These are phyloP conservation scores for Disparrhopalites patrizii DNA, from an alignment of 2,888 invertebrate species.

Conservation along the genomic window DNA sequence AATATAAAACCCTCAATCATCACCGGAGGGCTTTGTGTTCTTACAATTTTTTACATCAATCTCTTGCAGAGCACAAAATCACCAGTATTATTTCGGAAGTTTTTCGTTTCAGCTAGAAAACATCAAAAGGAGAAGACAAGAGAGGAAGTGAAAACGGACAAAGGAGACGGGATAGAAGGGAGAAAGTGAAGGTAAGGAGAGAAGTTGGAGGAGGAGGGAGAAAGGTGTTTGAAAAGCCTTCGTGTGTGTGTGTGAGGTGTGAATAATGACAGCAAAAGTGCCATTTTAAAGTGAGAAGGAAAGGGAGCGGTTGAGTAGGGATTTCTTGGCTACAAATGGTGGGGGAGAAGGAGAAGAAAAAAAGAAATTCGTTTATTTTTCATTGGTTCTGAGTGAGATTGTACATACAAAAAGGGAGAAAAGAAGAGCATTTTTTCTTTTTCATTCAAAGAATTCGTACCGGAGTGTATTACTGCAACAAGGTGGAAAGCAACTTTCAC, in stretches of 20 bases:
- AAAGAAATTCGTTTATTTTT: constrained; percentile 16
- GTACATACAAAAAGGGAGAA: background rate
- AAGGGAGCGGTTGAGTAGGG: background rate
- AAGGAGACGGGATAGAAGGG: background rate
- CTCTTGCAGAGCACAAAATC: too few relatives aligned
- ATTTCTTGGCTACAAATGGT: background rate
- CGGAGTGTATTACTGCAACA: background rate
- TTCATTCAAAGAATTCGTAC: constrained; percentile 29
- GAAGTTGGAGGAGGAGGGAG: background rate
- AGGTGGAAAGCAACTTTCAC: constrained; percentile 7
- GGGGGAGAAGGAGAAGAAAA: constrained; percentile 1
- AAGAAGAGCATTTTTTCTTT: constrained; percentile 23
- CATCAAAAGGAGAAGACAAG: too few relatives aligned
- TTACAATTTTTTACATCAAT: too few relatives aligned
- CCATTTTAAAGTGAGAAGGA: background rate
- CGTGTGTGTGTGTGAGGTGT: constrained; percentile 8
- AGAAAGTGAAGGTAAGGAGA: constrained; percentile 2
- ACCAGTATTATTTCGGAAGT: too few relatives aligned
- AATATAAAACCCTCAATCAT: too few relatives aligned
- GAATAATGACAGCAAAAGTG: constrained; percentile 9
- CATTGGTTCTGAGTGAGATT: too few relatives aligned
- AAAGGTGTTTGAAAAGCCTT: too few relatives aligned
- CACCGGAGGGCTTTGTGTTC: too few relatives aligned
- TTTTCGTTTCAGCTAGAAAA: too few relatives aligned
- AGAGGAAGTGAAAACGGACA: too few relatives aligned